These are phyloP conservation scores for Scomber japonicus DNA, from an alignment of 2,113 vertebrate genomes.

Conservation along the genomic window DNA sequence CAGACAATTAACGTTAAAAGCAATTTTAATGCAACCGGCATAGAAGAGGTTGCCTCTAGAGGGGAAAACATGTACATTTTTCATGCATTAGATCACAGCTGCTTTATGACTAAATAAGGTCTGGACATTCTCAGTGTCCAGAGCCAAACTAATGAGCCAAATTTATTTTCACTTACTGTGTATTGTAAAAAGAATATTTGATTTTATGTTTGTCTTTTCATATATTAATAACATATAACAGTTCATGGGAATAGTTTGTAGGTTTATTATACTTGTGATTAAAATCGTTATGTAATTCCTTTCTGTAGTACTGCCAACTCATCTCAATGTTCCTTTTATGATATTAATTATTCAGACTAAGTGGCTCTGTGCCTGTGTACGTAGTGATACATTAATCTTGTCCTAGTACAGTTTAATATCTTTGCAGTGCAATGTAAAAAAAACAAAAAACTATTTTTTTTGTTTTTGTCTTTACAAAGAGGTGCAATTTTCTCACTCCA, in stretches of 20 bases:
- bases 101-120: constrained; percentile 18
- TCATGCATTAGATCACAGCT: background rate
- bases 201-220: background rate
- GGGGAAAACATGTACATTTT: background rate
- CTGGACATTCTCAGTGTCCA: constrained; percentile 7
- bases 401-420: constrained; percentile 25
- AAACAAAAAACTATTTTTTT: constrained; percentile 16
- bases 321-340: constrained; percentile 28
- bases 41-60: background rate
- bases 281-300: constrained; percentile 16
- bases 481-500: constrained; percentile 60
- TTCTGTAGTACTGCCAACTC: constrained; percentile 8
- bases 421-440: constrained; percentile 30
- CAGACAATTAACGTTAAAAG: background rate
- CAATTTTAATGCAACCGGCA: background rate
- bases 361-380: constrained; percentile 15
- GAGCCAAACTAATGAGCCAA: constrained; percentile 23
- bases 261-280: background rate
- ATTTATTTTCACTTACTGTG: constrained; percentile 1
- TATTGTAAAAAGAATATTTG: background rate
- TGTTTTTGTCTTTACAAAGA: constrained; percentile 30
- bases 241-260: background rate
- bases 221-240: background rate
- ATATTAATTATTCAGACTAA: constrained; percentile 45
- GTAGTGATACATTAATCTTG: constrained; percentile 21